These are phyloP conservation scores for Gnathonemus longibarbis DNA, from an alignment of 2,113 vertebrate species.

Conservation along the genomic window DNA sequence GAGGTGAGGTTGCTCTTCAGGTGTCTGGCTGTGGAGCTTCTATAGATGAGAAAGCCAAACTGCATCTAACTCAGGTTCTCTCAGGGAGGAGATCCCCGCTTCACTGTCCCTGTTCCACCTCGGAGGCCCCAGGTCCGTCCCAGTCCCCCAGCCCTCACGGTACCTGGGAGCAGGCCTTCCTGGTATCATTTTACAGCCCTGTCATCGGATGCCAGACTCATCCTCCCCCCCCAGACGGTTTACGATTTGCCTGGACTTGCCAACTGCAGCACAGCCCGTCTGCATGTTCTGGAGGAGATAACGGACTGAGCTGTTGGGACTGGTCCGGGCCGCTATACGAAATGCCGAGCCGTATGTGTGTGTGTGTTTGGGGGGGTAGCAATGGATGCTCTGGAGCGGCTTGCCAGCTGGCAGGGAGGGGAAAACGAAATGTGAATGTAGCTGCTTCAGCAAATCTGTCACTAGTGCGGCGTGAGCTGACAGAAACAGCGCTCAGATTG, in stretches of 20 bases:
- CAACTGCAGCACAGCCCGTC: neutral
- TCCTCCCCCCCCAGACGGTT: too few species aligned
- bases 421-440: neutral
- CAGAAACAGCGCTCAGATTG: neutral
- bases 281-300: neutral
- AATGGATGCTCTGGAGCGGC: neutral
- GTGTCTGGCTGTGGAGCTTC: neutral
- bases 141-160: neutral
- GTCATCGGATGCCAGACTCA: too few species aligned
- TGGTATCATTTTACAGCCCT: neutral
- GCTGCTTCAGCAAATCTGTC: slow-evolving; percentile 9
- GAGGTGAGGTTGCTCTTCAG: slow-evolving; percentile 7
- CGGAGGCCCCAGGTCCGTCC: neutral
- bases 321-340: neutral
- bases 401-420: neutral
- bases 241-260: neutral
- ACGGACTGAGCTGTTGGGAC: neutral
- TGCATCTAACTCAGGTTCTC: neutral
- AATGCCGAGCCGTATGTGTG: neutral
- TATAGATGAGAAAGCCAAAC: neutral
- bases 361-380: neutral
- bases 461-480: neutral
- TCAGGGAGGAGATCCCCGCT: neutral
- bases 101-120: neutral
- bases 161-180: neutral